These are phyloP conservation scores for Porites lutea DNA, from an alignment of 64 coral and sea anemone species.

Conservation along the genomic window DNA sequence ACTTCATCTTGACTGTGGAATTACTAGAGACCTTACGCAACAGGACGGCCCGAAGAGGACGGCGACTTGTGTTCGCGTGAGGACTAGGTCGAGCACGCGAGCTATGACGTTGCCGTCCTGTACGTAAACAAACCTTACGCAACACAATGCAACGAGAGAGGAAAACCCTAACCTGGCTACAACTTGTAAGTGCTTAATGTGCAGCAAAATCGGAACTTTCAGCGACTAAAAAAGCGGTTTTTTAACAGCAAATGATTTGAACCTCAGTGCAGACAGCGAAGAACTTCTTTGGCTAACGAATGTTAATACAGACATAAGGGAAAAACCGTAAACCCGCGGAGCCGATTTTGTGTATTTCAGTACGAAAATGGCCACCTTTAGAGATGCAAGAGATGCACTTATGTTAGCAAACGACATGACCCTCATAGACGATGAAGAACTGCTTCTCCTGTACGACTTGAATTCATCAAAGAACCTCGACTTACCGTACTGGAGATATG, in stretches of 20 bases:
- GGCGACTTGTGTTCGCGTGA: not conserved
- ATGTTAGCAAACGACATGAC: not conserved
- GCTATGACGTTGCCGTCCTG: not conserved
- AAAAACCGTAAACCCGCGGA: too few relatives aligned
- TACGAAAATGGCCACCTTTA: not conserved
- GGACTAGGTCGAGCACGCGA: conserved; percentile 22
- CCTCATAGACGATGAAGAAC: not conserved
- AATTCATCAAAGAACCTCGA: conserved; percentile 13
- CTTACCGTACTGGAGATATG: conserved; percentile 9
- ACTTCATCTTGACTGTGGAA: too few relatives aligned
- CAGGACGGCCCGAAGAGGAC: conserved; percentile 10
- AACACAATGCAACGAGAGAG: not conserved
- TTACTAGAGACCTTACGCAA: conserved; percentile 30
- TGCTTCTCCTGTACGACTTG: not conserved
- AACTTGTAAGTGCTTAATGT: too few relatives aligned
- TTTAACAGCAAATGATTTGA: too few relatives aligned
- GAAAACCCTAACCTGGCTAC: too few relatives aligned
- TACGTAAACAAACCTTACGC: conserved; percentile 9
- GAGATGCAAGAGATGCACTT: not conserved
- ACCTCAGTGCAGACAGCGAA: too few relatives aligned
- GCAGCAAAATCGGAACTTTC: too few relatives aligned
- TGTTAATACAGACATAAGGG: too few relatives aligned
- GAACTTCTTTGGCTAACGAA: too few relatives aligned
- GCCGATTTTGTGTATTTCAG: not conserved
- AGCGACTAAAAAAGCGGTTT: too few relatives aligned